A percentile compares a stretch with the other conserved stretches of the same genome.
Conservation (phyloP, 2,113 vertebrate genomes). For the Crotalus helleri region DNA sequence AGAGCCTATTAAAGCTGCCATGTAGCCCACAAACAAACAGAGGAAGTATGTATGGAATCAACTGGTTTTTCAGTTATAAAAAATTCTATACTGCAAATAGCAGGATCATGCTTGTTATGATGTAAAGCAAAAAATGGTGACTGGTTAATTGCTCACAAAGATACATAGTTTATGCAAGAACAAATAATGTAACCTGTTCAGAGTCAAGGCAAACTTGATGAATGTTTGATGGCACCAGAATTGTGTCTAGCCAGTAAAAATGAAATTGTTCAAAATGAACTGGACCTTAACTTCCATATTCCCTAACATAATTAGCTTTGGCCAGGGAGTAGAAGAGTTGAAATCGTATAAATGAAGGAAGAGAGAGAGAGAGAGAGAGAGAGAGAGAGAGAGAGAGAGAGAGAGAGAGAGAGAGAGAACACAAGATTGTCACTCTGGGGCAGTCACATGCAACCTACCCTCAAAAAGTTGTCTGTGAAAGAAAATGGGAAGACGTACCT, state of each 20-base stretch:
- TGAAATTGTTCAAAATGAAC: neutral
- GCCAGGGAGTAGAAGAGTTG: neutral
- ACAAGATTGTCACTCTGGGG: neutral
- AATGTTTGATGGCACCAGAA: neutral
- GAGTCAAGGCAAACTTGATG: neutral
- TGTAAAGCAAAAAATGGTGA: neutral
- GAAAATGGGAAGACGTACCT: neutral
- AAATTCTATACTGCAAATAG: neutral
- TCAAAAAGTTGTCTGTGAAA: neutral
- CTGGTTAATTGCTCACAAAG: neutral
- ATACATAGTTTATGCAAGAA: neutral
- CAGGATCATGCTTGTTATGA: neutral
- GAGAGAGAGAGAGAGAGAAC: too few relatives aligned
- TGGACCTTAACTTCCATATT: neutral
- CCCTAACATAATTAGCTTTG: neutral
- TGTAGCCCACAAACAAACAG: neutral
- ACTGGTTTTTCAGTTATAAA: neutral
- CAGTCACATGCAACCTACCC: neutral
- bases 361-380: too few relatives aligned
- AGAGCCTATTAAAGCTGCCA: neutral
- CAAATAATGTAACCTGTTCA: neutral
- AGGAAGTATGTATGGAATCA: neutral
- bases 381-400: too few relatives aligned
- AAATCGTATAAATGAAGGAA: neutral
- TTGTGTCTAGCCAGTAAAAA: neutral